phyloP scores from a whole-genome alignment of 2,888 invertebrate species.

The Melieria crassipennis region DNA sequence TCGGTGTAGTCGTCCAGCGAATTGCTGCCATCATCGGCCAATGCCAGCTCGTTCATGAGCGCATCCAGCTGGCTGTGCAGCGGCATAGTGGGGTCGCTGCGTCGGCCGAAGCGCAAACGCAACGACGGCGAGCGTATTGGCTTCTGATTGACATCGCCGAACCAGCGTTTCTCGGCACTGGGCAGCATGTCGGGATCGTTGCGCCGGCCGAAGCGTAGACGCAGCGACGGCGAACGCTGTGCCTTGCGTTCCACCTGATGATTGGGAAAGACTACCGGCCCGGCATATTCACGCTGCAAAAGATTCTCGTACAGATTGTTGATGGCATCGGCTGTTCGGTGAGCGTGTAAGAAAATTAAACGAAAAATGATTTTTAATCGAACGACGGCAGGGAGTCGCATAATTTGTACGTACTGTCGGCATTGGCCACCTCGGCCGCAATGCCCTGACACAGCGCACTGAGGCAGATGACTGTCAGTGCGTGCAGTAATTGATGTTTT shows the following conservation, averaged over 20 bases:
- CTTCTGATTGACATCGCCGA: slow-evolving; percentile 73
- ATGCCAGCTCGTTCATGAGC: slow-evolving; percentile 45
- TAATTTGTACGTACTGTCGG: slow-evolving; percentile 42
- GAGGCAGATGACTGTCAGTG: slow-evolving; percentile 42
- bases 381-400: neutral
- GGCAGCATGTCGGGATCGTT: slow-evolving; percentile 71
- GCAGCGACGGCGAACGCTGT: slow-evolving; percentile 78
- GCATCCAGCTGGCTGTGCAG: slow-evolving; percentile 54
- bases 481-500: slow-evolving; percentile 44
- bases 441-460: slow-evolving; percentile 42
- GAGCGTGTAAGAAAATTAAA: slow-evolving; percentile 8
- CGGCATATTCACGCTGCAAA: slow-evolving; percentile 64
- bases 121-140: slow-evolving; percentile 80
- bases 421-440: slow-evolving; percentile 47
- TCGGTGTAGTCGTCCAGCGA: slow-evolving; percentile 26
- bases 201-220: slow-evolving; percentile 80
- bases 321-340: slow-evolving; percentile 43
- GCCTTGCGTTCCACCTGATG: slow-evolving; percentile 80
- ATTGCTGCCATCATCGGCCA: slow-evolving; percentile 12
- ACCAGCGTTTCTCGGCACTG: slow-evolving; percentile 62
- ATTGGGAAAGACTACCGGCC: slow-evolving; percentile 66
- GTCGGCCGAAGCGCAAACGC: slow-evolving; percentile 79
- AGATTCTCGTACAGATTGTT: slow-evolving; percentile 62
- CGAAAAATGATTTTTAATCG: slow-evolving; percentile 18
- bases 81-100: slow-evolving; percentile 75